Evolutionary conservation across 2,797 vertebrate genomes (phyloP).

Genomic region (Chromis chromis): DNA sequence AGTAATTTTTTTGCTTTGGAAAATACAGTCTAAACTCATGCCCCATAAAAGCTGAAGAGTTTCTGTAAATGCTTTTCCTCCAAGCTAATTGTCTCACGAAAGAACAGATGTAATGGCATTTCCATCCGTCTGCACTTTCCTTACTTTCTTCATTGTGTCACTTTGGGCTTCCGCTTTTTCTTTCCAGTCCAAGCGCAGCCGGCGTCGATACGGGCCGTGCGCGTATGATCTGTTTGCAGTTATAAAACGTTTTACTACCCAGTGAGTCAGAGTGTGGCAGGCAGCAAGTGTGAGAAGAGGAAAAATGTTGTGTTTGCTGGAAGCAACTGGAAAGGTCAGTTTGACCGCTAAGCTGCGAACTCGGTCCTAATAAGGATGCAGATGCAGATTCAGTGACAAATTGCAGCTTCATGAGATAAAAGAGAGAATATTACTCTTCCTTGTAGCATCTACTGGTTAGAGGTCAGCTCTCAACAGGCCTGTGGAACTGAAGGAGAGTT

Average conservation of each 20-base stretch:
- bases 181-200: slow-evolving; percentile 52
- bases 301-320: slow-evolving; percentile 65
- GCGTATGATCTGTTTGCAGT: slow-evolving; percentile 67
- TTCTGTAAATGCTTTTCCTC: slow-evolving; percentile 67
- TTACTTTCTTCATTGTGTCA: slow-evolving; percentile 54
- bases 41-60: slow-evolving; percentile 65
- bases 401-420: slow-evolving; percentile 32
- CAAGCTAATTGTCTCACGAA: slow-evolving; percentile 68
- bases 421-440: not conserved
- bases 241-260: slow-evolving; percentile 73
- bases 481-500: slow-evolving; percentile 11
- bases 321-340: slow-evolving; percentile 64
- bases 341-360: slow-evolving; percentile 61
- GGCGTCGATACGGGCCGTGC: slow-evolving; percentile 47
- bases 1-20: slow-evolving; percentile 47
- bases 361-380: slow-evolving; percentile 66
- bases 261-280: slow-evolving; percentile 55
- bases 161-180: slow-evolving; percentile 62
- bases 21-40: slow-evolving; percentile 42
- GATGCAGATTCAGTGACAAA: slow-evolving; percentile 53
- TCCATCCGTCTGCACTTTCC: slow-evolving; percentile 69
- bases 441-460: not conserved
- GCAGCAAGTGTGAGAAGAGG: slow-evolving; percentile 52
- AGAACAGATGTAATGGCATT: slow-evolving; percentile 70
- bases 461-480: not conserved